Conservation (phyloP, 2,888 invertebrate species). For the Dorcus parallelipipedus region DNA sequence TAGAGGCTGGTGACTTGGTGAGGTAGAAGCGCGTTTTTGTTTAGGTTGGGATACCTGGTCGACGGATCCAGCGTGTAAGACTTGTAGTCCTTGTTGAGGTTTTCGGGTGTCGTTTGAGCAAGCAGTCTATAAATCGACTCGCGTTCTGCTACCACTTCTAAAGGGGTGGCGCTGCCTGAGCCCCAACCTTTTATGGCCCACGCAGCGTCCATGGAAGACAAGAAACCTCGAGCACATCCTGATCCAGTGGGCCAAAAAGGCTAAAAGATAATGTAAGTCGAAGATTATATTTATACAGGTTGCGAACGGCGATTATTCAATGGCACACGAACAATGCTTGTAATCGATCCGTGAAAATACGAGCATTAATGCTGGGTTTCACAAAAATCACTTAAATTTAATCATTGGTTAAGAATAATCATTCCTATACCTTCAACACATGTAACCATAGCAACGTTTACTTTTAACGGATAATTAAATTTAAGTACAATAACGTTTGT, state of each 20-base stretch:
- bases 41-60: slow-evolving; percentile 82
- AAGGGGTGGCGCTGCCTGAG: slow-evolving; percentile 62
- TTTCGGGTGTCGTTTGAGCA: slow-evolving; percentile 96
- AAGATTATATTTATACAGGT: too few relatives aligned
- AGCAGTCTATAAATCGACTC: slow-evolving; percentile 81
- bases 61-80: slow-evolving; percentile 84
- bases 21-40: slow-evolving; percentile 69
- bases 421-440: too few relatives aligned
- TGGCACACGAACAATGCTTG: too few relatives aligned
- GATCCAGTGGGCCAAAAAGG: slow-evolving; percentile 99
- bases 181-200: slow-evolving; percentile 90
- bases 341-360: too few relatives aligned
- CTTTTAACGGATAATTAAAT: too few relatives aligned
- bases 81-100: slow-evolving; percentile 84
- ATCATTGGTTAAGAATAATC: too few relatives aligned
- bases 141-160: slow-evolving; percentile 88
- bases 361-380: too few relatives aligned
- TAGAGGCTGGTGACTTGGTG: slow-evolving; percentile 71
- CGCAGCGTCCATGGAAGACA: slow-evolving; percentile 92
- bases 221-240: slow-evolving; percentile 95
- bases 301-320: too few relatives aligned
- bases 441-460: too few relatives aligned
- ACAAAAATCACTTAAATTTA: too few relatives aligned
- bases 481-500: too few relatives aligned
- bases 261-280: slow-evolving; percentile 46